Conservation (phyloP, 2,797 vertebrate genomes). For the Argentina silus region DNA sequence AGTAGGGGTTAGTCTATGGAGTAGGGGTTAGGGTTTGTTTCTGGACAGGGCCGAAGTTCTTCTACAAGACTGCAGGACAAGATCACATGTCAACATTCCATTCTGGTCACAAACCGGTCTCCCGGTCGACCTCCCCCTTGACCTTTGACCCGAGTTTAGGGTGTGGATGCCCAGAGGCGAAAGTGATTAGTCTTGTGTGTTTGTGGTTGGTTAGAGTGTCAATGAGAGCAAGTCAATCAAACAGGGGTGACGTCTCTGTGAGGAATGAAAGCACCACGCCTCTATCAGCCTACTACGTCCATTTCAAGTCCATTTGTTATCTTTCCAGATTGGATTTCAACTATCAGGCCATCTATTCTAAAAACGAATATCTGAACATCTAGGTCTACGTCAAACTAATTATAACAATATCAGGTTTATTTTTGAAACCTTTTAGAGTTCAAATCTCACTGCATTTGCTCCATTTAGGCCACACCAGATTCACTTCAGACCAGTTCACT, state of each 20-base stretch:
- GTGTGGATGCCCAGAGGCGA: background rate
- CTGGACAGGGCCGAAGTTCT: too few species aligned
- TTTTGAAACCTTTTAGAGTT: too few species aligned
- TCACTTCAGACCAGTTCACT: too few species aligned
- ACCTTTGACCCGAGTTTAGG: background rate
- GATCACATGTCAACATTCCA: background rate
- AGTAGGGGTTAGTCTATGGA: too few species aligned
- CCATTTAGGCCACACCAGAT: background rate
- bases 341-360: background rate
- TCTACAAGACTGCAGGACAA: background rate
- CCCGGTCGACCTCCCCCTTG: background rate
- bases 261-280: background rate
- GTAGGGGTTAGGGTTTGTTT: too few species aligned
- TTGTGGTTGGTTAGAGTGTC: background rate
- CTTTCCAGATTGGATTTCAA: background rate
- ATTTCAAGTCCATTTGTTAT: background rate
- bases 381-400: background rate
- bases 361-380: background rate
- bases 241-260: background rate
- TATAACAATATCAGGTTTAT: background rate
- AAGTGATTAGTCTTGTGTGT: background rate
- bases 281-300: background rate
- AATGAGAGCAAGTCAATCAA: background rate
- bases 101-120: background rate
- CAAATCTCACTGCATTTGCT: background rate